These are phyloP conservation scores for Plemyria rubiginata DNA, from an alignment of 2,888 invertebrate species.

Conservation along the genomic window DNA sequence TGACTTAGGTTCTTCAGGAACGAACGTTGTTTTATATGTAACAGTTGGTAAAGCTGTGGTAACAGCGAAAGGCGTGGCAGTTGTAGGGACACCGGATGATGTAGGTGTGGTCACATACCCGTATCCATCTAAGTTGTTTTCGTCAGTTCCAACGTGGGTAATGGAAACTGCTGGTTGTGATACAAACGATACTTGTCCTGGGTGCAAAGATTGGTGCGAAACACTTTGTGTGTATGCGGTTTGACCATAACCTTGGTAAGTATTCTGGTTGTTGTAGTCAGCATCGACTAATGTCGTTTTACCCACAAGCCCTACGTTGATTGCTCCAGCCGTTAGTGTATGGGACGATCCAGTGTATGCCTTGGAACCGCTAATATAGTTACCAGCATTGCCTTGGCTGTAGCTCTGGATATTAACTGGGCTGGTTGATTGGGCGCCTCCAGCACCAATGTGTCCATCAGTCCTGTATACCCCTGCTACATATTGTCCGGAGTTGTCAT, in stretches of 20 bases:
- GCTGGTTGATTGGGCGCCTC: constrained; percentile 37
- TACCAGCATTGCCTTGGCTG: constrained; percentile 61
- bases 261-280: constrained; percentile 59
- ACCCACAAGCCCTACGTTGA: constrained; percentile 79
- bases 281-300: constrained; percentile 76
- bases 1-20: constrained; percentile 70
- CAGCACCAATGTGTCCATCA: constrained; percentile 61
- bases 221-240: constrained; percentile 50
- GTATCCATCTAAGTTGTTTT: constrained; percentile 67
- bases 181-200: constrained; percentile 60
- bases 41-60: constrained; percentile 67
- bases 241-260: constrained; percentile 50
- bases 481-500: constrained; percentile 64
- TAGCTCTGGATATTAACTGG: constrained; percentile 48
- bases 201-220: constrained; percentile 53
- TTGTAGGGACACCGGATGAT: constrained; percentile 74
- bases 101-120: constrained; percentile 72
- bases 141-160: constrained; percentile 69
- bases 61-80: constrained; percentile 70
- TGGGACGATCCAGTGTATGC: constrained; percentile 71
- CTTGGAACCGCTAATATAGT: constrained; percentile 65
- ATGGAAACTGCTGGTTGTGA: constrained; percentile 72
- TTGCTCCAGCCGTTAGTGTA: constrained; percentile 75
- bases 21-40: constrained; percentile 69
- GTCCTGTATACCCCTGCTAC: constrained; percentile 63